Evolutionary conservation across 2,797 vertebrate genomes (phyloP), one percentile per base, ranked within the genome.

Genomic region (Epinephelus coioides): DNA sequence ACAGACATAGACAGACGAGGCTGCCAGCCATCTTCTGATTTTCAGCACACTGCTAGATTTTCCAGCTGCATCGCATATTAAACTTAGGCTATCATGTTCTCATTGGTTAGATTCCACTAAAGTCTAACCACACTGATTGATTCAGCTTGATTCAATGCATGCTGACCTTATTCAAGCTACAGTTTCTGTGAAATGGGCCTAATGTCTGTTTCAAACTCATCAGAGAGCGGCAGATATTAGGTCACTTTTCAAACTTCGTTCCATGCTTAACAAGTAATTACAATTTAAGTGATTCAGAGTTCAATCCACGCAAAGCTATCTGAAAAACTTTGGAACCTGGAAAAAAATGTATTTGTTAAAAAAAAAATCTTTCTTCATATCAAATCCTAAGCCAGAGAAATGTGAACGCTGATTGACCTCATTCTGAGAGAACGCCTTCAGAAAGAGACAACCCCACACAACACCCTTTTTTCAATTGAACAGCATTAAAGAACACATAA

Each of bases 81-180:
- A 93, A 93, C 88, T 88, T 84, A 87, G 76, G 68, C 84, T 81
- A 79, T 89, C 89, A 89, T 86, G 88, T 90, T 91, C 89, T 87
- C 87, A 89, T 89, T 77, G 75, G 87, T 88, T 92, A 89, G 91
- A 91, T 93, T 94, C 90, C 78, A 89, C 91, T 91, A 78, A 94
- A 88, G 86, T 79, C 84, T 92, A 92, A 95, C 87, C 88, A 67
- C 30, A 15, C 82, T 95, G 95, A 96, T 95, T 95, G 95, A 88
- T 88, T 87, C 88, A 46, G 68, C 84, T 88, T 70, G 73, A 95
- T 96, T 95, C 95, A 85, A 86, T 50, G 63, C 94, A 95, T 93
- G 92, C 89, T 79, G 89, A 84, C 85, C 84, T 69, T 80, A 85
- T 91, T 89, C 83, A 76, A 83, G 86, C 78, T 67, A 83, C 87